Evolutionary conservation across 2,113 vertebrate species (phyloP).

Genomic region (Dendrocopos noguchii): DNA sequence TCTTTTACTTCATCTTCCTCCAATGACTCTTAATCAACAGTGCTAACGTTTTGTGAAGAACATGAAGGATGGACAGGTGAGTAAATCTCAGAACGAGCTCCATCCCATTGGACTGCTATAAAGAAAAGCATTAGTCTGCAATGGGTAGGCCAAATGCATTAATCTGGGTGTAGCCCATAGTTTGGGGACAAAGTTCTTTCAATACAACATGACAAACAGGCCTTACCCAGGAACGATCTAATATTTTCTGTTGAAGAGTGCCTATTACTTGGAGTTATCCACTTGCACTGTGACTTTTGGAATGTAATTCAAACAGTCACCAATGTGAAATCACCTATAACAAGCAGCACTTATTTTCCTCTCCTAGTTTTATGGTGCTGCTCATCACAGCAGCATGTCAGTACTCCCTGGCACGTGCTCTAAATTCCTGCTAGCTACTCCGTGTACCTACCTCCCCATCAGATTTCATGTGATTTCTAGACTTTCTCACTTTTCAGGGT

Average conservation of each 20-base stretch:
- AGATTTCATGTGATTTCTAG: constrained; percentile 15
- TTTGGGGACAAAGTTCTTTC: background rate
- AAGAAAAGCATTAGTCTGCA: background rate
- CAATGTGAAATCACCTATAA: background rate
- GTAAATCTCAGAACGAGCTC: background rate
- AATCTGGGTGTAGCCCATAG: background rate
- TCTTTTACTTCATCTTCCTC: background rate
- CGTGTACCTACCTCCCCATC: background rate
- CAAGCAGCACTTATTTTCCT: background rate
- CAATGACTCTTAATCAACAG: background rate
- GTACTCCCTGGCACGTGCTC: background rate
- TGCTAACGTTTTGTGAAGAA: background rate
- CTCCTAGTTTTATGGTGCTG: background rate
- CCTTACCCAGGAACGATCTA: background rate
- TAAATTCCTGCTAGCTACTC: background rate
- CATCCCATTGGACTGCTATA: background rate
- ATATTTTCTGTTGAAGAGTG: background rate
- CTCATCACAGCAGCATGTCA: background rate
- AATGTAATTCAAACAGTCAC: background rate
- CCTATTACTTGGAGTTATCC: background rate
- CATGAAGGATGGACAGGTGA: background rate
- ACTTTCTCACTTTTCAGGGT: constrained; percentile 57
- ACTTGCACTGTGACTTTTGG: background rate
- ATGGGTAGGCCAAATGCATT: background rate
- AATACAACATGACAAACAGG: background rate